Evolutionary conservation across 1,140 invertebrate genomes (phyloP), one percentile per base, ranked within the genome.

Genomic region (Saccostrea echinata): DNA sequence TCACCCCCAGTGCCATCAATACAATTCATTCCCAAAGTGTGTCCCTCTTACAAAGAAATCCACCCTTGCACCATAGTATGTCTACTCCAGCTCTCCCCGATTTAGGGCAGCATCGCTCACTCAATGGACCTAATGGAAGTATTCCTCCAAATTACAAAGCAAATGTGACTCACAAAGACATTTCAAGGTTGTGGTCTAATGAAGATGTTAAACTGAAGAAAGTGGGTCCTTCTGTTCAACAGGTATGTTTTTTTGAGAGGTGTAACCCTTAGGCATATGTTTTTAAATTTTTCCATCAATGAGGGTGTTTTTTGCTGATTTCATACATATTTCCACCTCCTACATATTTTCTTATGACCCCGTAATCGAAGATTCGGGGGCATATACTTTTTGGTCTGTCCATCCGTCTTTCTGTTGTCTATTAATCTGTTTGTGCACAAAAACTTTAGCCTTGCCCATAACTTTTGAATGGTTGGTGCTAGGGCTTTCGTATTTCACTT

Each of bases 121-220:
- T 57, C 11, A 61, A 61, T 33, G 55, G 51, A 57, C 52, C 16
- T n/a, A 88, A 88, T 35, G 83, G 84, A 30, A 84, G 64, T 24
- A 57, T 88, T 84, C 52, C 83, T 18, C 27, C 83, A 11, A 90
- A 55, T 90, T 71, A 92, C 21, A 90, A 89, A 64, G 84, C 90
- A 61, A 91, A 86, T 51, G 83, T 93, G 30, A 91, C 93, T 21
- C 90, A 91, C 52, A 94, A 92, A 87, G 93, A 93, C 82, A 68
- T 94, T 3, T 93, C 93, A 16, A 88, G 93, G 55, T 84, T 94
- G n/a, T 94, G 93, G 93, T 91, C 91, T n/a, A 92, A 92, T 84
- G 93, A 94, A 64, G 92, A 93, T 88, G 71, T 92, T 8, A 92
- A 91, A 64, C 68, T 92, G 71, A 92, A 91, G 86, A 90, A 84